A percentile compares a stretch with the other conserved stretches of the same genome.
phyloP scores from a whole-genome alignment of 35 echinoderm and acorn worm genomes.

The Heliocidaris erythrogramma region DNA sequence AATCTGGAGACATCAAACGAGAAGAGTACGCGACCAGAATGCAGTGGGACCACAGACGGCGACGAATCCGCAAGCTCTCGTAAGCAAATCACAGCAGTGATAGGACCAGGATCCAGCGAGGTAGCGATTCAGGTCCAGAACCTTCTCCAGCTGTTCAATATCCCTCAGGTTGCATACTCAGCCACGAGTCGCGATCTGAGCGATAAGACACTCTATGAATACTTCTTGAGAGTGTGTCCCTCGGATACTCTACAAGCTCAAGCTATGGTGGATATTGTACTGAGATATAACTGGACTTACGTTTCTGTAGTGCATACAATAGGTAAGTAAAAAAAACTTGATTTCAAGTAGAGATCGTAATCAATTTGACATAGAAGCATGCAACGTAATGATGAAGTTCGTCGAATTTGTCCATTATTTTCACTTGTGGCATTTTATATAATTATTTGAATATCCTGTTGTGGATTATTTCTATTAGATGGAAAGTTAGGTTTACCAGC shows the following conservation, averaged over 20 bases:
- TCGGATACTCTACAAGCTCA: constrained; percentile 93
- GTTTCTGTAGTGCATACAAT: constrained; percentile 90
- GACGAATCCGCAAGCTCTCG: constrained; percentile 18
- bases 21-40: background rate
- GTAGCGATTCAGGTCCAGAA: constrained; percentile 98
- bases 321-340: constrained; percentile 72
- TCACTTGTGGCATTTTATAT: no score
- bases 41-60: background rate
- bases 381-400: background rate
- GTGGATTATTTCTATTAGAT: no score
- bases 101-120: constrained; percentile 91
- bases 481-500: no score
- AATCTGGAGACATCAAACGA: constrained; percentile 53
- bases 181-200: constrained; percentile 95
- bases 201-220: constrained; percentile 92
- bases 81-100: constrained; percentile 87
- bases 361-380: background rate
- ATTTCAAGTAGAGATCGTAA: background rate
- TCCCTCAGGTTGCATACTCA: constrained; percentile 98
- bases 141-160: constrained; percentile 93
- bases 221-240: constrained; percentile 89
- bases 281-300: constrained; percentile 90
- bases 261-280: constrained; percentile 94
- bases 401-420: background rate
- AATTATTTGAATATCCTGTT: no score